Evolutionary conservation across 2,888 invertebrate genomes (phyloP), one percentile per base, ranked within the genome.

Genomic region (Dioctria rufipes): DNA sequence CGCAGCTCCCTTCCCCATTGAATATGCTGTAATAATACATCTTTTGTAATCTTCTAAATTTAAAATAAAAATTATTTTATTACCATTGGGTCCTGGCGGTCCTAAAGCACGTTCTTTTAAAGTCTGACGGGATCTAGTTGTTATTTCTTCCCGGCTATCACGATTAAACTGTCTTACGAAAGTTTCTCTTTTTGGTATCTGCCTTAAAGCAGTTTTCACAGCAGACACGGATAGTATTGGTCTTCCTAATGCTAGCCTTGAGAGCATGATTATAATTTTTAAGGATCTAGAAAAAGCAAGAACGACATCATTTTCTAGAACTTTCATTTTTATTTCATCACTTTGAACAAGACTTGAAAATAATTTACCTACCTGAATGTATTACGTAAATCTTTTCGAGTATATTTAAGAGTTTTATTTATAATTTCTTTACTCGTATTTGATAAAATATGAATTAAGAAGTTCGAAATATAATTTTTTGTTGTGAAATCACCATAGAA

Each of bases 1-100:
- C 39, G 96, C 89, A 25, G 95, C 94, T 81, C 96, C 97, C 88
- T 94, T 94, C 3, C 98, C 98, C 86, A 97, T 89, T 77, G 92
- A 92, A 88, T 95, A 97, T 54, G 98, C 98, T 98, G 86, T 54
- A 96, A 65, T 37, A 25, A 78, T 9, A 25, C 9, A 2, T n/a
- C 2, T 40, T 8, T 9, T 49, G 11, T 60, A n/a, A 60, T 51
- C 37, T 43, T 3, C 51, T 54, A 77, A 63, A 80, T 46, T 46
- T 46, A 46, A 69, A 49, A 58, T 11, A 58, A 60, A 13, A 6
- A 37, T 37, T 9, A 63, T 4, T 13, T n/a, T 39, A 11, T 77
- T 90, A 95, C 96, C 95, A 87, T 93, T 93, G 83, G 93, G 93
- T 80, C 94, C 92, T 77, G 95, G 93, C 60, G 96, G 95, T 81